Evolutionary conservation across 2,113 vertebrate species (phyloP).

Genomic region (Nanorana parkeri): DNA sequence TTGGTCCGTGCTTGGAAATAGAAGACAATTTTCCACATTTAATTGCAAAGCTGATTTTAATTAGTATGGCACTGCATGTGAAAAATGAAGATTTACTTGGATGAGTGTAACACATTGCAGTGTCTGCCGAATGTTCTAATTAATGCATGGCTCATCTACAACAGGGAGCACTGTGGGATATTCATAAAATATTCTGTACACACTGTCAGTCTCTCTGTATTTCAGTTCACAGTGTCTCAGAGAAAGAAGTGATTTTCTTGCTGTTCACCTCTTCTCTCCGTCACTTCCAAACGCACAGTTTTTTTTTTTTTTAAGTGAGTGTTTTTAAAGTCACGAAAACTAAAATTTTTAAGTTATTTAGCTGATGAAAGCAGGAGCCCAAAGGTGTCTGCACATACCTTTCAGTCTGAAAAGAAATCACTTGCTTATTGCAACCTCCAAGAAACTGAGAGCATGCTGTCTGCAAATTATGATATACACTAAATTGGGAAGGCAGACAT

Average conservation of each 20-base stretch:
- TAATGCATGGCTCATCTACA: conserved; percentile 74
- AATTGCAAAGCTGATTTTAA: conserved; percentile 95
- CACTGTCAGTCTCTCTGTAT: conserved; percentile 66
- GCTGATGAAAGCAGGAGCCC: too few relatives aligned
- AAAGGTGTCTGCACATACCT: too few relatives aligned
- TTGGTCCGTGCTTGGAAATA: conserved; percentile 82
- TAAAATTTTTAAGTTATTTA: too few relatives aligned
- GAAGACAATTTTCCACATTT: conserved; percentile 93
- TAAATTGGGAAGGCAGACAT: too few relatives aligned
- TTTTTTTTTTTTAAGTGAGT: not conserved
- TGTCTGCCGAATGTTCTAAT: conserved; percentile 77
- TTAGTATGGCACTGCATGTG: conserved; percentile 79
- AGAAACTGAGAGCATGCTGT: too few relatives aligned
- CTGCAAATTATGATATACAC: too few relatives aligned
- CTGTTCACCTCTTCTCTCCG: conserved; percentile 65
- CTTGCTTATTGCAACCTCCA: too few relatives aligned
- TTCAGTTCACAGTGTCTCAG: conserved; percentile 62
- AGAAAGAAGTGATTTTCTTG: conserved; percentile 64
- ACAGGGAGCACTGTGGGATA: conserved; percentile 71
- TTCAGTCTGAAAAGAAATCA: too few relatives aligned
- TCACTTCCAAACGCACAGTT: conserved; percentile 61
- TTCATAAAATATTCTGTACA: conserved; percentile 71
- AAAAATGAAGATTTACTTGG: conserved; percentile 81
- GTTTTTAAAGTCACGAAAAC: too few relatives aligned
- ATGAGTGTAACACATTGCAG: conserved; percentile 73